phyloP scores from a whole-genome alignment of 2,797 vertebrate genomes.

The Microtus agrestis region DNA sequence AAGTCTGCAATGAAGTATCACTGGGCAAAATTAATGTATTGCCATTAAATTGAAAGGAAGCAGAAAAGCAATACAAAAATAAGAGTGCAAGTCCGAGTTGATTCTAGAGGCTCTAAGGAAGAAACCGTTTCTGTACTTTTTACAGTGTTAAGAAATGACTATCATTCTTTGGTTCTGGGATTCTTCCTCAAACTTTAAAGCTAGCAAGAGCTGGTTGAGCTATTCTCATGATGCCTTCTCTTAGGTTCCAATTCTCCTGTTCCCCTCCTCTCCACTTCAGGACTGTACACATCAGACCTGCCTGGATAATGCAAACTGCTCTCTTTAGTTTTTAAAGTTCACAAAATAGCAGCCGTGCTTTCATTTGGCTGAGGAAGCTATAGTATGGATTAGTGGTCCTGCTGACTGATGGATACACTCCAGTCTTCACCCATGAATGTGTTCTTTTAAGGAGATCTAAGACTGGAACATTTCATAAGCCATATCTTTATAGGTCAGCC shows the following conservation, averaged over 20 bases:
- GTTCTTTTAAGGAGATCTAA: neutral
- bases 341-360: constrained; percentile 2
- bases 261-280: neutral
- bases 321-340: constrained; percentile 2
- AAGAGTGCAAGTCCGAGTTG: neutral
- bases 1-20: constrained; percentile 14
- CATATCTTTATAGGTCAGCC: neutral
- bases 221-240: neutral
- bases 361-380: neutral
- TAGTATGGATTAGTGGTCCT: neutral
- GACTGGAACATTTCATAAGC: neutral
- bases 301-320: neutral
- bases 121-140: neutral
- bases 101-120: neutral
- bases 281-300: neutral
- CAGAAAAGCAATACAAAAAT: neutral
- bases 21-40: neutral
- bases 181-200: constrained; percentile 33
- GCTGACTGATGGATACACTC: neutral
- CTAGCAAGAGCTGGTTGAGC: neutral
- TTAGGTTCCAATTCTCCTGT: neutral
- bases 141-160: neutral
- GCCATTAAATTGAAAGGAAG: neutral
- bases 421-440: neutral
- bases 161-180: neutral